Percentiles rank a stretch among this genome's conserved stretches.
These are phyloP conservation scores for Hirtodrosophila trivittata DNA, from an alignment of 2,888 invertebrate genomes.

Conservation along the genomic window DNA sequence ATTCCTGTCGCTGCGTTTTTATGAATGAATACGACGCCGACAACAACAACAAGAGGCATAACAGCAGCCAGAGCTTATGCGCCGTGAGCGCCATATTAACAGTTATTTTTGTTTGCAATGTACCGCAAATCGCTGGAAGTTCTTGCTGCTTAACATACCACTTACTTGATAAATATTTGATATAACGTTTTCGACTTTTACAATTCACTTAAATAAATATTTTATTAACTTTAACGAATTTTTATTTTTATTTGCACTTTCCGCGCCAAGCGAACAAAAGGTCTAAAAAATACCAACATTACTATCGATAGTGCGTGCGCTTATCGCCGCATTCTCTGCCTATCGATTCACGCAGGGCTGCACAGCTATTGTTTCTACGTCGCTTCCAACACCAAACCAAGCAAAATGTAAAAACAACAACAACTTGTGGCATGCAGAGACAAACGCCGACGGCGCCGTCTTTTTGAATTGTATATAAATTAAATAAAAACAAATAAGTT, in stretches of 20 bases:
- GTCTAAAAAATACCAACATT: slow-evolving; percentile 39
- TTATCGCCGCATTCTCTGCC: slow-evolving; percentile 22
- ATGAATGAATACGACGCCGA: slow-evolving; percentile 62
- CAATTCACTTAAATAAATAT: neutral
- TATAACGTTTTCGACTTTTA: neutral
- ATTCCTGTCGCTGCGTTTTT: slow-evolving; percentile 54
- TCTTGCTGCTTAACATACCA: too few species aligned
- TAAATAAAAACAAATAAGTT: neutral
- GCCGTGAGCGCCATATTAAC: neutral
- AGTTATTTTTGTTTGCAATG: neutral
- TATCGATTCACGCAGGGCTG: slow-evolving; percentile 31
- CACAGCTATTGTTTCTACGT: neutral
- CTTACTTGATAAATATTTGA: neutral
- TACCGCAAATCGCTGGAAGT: too few species aligned
- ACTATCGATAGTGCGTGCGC: slow-evolving; percentile 6
- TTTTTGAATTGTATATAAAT: slow-evolving; percentile 15
- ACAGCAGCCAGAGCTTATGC: slow-evolving; percentile 28
- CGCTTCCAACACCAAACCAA: slow-evolving; percentile 15
- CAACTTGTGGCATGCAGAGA: slow-evolving; percentile 49
- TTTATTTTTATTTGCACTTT: neutral
- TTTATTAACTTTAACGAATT: neutral
- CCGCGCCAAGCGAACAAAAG: slow-evolving; percentile 13
- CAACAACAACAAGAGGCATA: slow-evolving; percentile 19
- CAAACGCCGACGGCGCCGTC: slow-evolving; percentile 26
- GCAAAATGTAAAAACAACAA: slow-evolving; percentile 31